A percentile compares a stretch with the other conserved stretches of the same genome.
Evolutionary conservation across 2,888 invertebrate species (phyloP).

Genomic region (Phalangium opilio): DNA sequence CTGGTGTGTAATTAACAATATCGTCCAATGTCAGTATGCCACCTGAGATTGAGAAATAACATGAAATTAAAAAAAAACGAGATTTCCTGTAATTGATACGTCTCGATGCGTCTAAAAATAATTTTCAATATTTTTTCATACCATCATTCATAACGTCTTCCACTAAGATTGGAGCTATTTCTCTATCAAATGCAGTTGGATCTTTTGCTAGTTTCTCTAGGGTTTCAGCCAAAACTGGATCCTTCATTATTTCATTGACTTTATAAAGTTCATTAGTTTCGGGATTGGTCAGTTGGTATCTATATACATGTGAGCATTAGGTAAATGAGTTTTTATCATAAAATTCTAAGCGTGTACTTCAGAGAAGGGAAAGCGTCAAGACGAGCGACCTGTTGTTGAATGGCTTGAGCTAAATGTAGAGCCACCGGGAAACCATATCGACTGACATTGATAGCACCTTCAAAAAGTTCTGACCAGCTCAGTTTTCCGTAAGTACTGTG

Average conservation of each 20-base stretch:
- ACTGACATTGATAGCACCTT: not conserved
- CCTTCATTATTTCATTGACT: constrained; percentile 47
- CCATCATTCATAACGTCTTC: not conserved
- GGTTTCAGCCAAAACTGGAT: constrained; percentile 51
- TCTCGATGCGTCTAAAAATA: not conserved
- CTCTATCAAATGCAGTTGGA: constrained; percentile 35
- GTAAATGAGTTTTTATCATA: too few species aligned
- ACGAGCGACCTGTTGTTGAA: too few species aligned
- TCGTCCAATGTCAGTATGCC: not conserved
- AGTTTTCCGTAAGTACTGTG: not conserved
- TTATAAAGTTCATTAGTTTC: constrained; percentile 29
- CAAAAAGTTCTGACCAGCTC: not conserved
- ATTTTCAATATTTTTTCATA: not conserved
- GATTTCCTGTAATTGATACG: not conserved
- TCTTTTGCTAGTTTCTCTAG: constrained; percentile 49
- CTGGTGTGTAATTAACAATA: not conserved
- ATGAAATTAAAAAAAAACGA: not conserved
- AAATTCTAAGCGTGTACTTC: too few species aligned
- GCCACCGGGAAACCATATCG: not conserved
- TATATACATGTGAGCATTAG: too few species aligned
- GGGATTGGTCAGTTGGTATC: not conserved
- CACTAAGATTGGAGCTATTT: not conserved
- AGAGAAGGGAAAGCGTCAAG: too few species aligned
- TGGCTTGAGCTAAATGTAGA: too few species aligned
- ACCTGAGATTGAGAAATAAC: not conserved